Evolutionary conservation across 2,797 vertebrate genomes (phyloP), one percentile per base, ranked within the genome.

Genomic region (Myotis pilosus): DNA sequence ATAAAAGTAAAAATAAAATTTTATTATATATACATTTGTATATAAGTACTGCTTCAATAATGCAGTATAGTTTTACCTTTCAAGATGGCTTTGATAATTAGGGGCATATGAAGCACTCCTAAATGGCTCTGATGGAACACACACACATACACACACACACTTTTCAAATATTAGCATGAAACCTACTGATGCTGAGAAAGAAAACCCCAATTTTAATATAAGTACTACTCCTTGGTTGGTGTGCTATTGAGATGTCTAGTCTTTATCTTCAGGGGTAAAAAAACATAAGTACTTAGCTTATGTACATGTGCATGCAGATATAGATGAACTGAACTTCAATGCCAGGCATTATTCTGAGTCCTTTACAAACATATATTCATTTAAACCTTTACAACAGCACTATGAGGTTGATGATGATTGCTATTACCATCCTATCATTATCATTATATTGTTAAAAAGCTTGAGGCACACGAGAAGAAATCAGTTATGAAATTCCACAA

Each of bases 1-100:
- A 90, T 30, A 38, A 91, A 87, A 36, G 19, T 83, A 6, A 71
- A 95, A 94, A 66, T 83, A 60, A 17, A 89, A 92, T 62, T 80
- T 44, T 44, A 53, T 83, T 53, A 87, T 38, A 23, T 53, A 87
- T 51, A 23, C 25, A 47, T 62, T 91, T 81, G 47, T 47, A 80
- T 62, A 68, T 72, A 87, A 53, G 6, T n/a, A 20, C 19, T 49
- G 66, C 44, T 80, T 89, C 38, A 85, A 82, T 87, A 83, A 71
- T 57, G n/a, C 94, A 78, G 85, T 85, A 57, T 75, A 93, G 38
- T 25, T 85, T 20, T 25, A 87, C 25, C 25, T 17, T 95, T 94
- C 53, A 95, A 91, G 25, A 72, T 30, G 5, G 25, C 47, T 51
- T 69, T 41, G 12, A 15, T 72, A 72, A 66, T 83, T 41, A 74